Evolutionary conservation across 2,113 vertebrate genomes (phyloP).

Genomic region (Numenius arquata): DNA sequence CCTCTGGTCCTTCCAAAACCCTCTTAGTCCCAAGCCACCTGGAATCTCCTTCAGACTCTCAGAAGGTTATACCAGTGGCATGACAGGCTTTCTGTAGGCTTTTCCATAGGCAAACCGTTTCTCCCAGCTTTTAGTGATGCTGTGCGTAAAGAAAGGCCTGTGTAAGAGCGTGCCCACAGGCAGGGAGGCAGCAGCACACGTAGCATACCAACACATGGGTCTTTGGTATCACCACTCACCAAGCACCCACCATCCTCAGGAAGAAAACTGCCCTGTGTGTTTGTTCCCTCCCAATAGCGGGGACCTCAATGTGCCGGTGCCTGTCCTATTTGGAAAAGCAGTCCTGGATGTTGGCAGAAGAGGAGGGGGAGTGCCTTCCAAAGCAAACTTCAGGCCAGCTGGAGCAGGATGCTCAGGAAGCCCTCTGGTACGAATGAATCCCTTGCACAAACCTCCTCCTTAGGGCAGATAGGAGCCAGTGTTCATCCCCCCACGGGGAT

Average conservation of each 20-base stretch:
- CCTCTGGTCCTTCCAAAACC: rapidly evolving
- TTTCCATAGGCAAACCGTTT: no score
- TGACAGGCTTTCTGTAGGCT: no score
- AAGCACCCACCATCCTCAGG: rapidly evolving
- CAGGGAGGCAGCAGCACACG: background rate
- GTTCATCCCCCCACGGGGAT: background rate
- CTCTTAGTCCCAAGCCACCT: background rate
- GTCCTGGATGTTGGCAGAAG: background rate
- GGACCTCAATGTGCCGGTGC: rapidly evolving
- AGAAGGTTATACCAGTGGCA: rapidly evolving
- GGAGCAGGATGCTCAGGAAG: background rate
- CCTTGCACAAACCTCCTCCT: rapidly evolving
- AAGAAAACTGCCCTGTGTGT: rapidly evolving
- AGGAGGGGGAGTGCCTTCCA: background rate
- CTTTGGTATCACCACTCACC: background rate
- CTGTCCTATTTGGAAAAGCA: background rate
- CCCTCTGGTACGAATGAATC: rapidly evolving
- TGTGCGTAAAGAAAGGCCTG: rapidly evolving
- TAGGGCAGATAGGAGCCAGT: rapidly evolving
- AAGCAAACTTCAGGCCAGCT: background rate
- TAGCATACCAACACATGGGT: rapidly evolving
- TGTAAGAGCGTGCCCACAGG: rapidly evolving
- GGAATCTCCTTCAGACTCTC: background rate
- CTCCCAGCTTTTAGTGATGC: no score
- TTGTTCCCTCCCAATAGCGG: rapidly evolving